Evolutionary conservation across 1,140 invertebrate genomes (phyloP), one percentile per base, ranked within the genome.

Genomic region (honey bee (Apis mellifera)): DNA sequence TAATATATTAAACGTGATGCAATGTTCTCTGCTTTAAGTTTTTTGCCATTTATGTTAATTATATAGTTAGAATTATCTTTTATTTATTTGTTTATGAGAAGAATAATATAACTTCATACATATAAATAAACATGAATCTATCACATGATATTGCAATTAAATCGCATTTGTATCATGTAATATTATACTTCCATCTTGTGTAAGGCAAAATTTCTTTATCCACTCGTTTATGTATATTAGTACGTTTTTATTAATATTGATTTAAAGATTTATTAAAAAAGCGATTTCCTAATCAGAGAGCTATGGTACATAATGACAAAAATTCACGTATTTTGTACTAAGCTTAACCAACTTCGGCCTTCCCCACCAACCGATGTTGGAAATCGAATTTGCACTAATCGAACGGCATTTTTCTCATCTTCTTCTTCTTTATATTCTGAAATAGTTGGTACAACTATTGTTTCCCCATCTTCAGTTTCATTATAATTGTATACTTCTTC

Each of bases 301-400:
- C 73, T 73, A 64, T 57, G 64, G 55, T 60, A 54, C 9, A 54
- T 69, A 50, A 50, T n/a, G 54, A 68, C 48, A 83, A 84, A 75
- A 71, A 42, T 87, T 92, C 74, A 92, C 73, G 90, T 90, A 71
- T 92, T 92, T 89, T 92, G 91, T 83, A 94, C 94, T 78, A 94
- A 87, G 74, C 91, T 94, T 52, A 94, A 84, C 92, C 92, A 94
- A 68, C 89, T 92, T 87, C 89, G 90, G 1, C 90, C 89, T 60
- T 93, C 92, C 1, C 66, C 88, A n/a, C 82, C 83, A 17, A 89
- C 78, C 0, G 89, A 85, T 1, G 91, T 50, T 9, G 92, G 93
- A 86, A 94, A 90, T 85, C 92, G 89, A 72, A 94, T 94, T 80
- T 94, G 92, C 9, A 94, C 93, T 52, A 94, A 86, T 84, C 91